These are phyloP conservation scores for Schlechtendalia chinensis DNA, from an alignment of 1,140 invertebrate genomes.

Conservation along the genomic window DNA sequence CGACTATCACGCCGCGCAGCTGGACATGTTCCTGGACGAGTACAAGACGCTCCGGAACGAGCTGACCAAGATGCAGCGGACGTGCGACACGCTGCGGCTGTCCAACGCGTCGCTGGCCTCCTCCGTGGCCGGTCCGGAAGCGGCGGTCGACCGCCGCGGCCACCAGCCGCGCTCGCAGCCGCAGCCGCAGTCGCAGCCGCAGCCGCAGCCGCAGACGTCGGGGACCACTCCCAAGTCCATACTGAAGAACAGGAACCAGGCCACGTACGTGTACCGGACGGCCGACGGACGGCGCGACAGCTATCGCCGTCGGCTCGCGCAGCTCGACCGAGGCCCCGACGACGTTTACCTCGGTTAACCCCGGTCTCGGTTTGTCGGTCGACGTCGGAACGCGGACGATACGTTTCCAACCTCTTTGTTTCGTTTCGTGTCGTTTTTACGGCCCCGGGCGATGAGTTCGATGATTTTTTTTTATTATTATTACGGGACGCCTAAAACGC, in stretches of 20 bases:
- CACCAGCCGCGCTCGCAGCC: not conserved
- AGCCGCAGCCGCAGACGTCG: constrained; percentile 57
- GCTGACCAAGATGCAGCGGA: constrained; percentile 73
- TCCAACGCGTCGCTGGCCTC: constrained; percentile 53
- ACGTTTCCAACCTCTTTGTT: too few relatives aligned
- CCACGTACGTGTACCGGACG: constrained; percentile 28
- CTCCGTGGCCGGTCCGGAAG: not conserved
- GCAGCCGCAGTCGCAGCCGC: not conserved
- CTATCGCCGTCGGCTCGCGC: not conserved
- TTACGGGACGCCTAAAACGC: too few relatives aligned
- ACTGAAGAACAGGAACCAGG: constrained; percentile 59
- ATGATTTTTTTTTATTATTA: too few relatives aligned
- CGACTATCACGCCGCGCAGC: constrained; percentile 72
- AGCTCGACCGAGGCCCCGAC: not conserved
- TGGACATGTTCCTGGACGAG: constrained; percentile 74
- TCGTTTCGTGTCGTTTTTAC: too few relatives aligned
- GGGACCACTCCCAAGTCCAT: constrained; percentile 59
- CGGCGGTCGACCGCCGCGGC: not conserved
- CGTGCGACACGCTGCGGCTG: constrained; percentile 58
- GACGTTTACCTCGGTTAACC: constrained; percentile 20
- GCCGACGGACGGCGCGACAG: constrained; percentile 5
- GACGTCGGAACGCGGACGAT: too few relatives aligned
- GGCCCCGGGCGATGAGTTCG: not conserved
- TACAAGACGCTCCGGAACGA: constrained; percentile 66
- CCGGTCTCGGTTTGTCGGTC: too few relatives aligned